Base-by-base conservation (phyloP, 1,140 invertebrate genomes). In the Drosophila obscura region DNA sequence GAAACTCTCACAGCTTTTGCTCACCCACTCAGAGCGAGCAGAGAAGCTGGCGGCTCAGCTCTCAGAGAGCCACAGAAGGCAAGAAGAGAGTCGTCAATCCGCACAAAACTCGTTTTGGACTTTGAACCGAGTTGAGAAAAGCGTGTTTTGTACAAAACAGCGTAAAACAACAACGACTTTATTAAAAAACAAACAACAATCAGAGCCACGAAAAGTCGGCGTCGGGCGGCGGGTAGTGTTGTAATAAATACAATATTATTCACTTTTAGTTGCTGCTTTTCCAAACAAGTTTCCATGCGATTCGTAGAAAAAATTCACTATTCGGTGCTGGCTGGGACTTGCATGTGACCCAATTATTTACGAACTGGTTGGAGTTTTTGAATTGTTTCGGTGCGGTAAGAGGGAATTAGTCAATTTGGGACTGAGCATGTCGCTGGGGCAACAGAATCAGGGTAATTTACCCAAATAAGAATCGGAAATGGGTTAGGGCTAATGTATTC, bases 61-160 rank as follows among this genome's bases (percentile, higher is more conserved):
- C 35, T 39, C 35, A 56, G 51, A 46, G 52, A 64, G 44, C 35
- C 35, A 39, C 1, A 57, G 48, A 41, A 62, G 44, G 24, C 13
- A n/a, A 50, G 19, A 24, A 52, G 45, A 39, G 28, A 22, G 15
- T 52, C 72, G 73, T 66, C 64, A 75, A 75, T 62, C 71, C 60
- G 61, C 61, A 59, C 51, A 52, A 68, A 68, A 74, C 62, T 59
- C 52, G 56, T 50, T 74, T 71, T 79, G 81, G 83, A 87, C 82
- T 87, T 87, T 87, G 82, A 79, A 87, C 82, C 72, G 56, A 31
- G 69, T 56, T 77, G 62, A 81, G 68, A 77, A 60, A 77, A 75
- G 69, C 75, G 63, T 87, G 58, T 78, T 80, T 68, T 83, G 63
- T 49, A 79, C 76, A 63, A 78, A 26, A 65, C 49, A 74, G 68